A percentile compares a stretch with the other conserved stretches of the same genome.
Evolutionary conservation across 2,797 vertebrate genomes (phyloP).

Genomic region (Helicolenus hilgendorfi): DNA sequence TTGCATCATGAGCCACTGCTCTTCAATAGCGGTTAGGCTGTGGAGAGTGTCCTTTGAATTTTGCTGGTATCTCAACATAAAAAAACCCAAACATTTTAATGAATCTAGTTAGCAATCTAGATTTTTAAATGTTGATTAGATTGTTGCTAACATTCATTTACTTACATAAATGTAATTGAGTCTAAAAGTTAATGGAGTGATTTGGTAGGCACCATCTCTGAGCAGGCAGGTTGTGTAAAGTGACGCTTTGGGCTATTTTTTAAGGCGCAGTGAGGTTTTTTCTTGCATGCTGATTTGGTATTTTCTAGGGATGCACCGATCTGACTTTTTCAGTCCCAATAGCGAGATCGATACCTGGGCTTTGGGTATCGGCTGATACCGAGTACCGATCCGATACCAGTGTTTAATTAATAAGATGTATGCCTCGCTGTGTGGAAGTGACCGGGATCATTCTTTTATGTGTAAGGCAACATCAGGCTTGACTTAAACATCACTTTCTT

Average conservation of each 20-base stretch:
- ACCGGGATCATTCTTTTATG: too few relatives aligned
- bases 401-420: too few relatives aligned
- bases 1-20: conserved; percentile 60
- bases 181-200: not conserved
- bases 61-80: not conserved
- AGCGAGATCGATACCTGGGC: too few relatives aligned
- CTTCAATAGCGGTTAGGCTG: conserved; percentile 20
- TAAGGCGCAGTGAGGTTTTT: not conserved
- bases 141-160: not conserved
- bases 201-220: not conserved
- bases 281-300: not conserved
- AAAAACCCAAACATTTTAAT: not conserved
- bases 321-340: too few relatives aligned
- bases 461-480: too few relatives aligned
- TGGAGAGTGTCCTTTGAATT: conserved; percentile 33
- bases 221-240: not conserved
- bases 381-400: too few relatives aligned
- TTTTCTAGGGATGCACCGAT: not conserved
- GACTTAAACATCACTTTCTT: too few relatives aligned
- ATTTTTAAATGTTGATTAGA: not conserved
- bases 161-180: not conserved
- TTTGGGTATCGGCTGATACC: too few relatives aligned
- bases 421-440: too few relatives aligned
- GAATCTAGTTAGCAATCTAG: not conserved
- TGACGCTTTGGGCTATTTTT: not conserved